phyloP scores from a whole-genome alignment of 2,888 invertebrate genomes.

The Drosophila buzzatii region DNA sequence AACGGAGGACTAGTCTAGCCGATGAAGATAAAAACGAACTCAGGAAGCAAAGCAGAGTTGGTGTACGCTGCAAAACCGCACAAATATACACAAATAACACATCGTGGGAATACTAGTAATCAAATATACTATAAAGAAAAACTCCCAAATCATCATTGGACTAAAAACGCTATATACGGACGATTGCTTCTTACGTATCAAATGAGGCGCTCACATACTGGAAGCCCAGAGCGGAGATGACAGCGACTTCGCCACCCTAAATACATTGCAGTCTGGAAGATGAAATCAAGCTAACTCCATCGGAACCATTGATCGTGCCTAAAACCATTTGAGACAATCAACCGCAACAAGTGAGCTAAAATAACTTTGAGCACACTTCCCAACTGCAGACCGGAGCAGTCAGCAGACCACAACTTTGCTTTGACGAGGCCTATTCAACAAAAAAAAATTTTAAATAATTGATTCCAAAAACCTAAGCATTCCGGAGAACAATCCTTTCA shows the following conservation, averaged over 20 bases:
- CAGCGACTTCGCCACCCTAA: background rate
- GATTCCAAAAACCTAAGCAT: background rate
- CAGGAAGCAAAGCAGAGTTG: conserved; percentile 4
- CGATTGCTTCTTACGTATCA: too few species aligned
- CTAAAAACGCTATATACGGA: background rate
- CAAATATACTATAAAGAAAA: background rate
- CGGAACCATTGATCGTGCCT: background rate
- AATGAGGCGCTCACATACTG: background rate
- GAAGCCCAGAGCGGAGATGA: background rate
- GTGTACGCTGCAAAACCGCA: background rate
- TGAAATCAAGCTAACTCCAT: background rate
- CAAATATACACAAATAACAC: background rate
- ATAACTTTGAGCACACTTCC: background rate
- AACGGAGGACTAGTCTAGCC: conserved; percentile 9
- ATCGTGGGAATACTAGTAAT: background rate
- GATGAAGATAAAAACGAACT: conserved; percentile 5
- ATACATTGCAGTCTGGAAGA: background rate
- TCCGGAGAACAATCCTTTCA: conserved; percentile 16
- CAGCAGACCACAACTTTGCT: background rate
- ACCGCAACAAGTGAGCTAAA: background rate
- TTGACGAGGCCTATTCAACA: background rate
- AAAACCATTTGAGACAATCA: background rate
- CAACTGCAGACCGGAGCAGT: background rate
- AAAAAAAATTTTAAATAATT: too few species aligned
- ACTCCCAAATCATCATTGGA: conserved; percentile 21